Percentiles rank a stretch among this genome's conserved stretches.
phyloP scores from a whole-genome alignment of 2,888 invertebrate genomes.

The Epinotia ramella region DNA sequence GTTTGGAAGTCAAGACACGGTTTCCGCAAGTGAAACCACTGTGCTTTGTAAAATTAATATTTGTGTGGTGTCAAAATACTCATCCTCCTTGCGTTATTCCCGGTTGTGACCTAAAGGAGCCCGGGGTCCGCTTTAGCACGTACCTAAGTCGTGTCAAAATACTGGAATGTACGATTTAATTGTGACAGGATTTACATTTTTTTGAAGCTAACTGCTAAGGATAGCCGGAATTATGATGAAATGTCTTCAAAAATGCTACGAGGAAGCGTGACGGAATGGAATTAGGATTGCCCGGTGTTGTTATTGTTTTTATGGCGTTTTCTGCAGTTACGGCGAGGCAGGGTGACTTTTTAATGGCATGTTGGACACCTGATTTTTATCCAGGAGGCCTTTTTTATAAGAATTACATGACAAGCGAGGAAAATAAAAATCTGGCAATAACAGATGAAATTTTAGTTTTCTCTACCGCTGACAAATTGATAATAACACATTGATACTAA shows the following conservation, averaged over 20 bases:
- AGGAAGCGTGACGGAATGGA: constrained; percentile 29
- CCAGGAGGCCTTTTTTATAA: background rate
- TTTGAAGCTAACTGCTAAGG: constrained; percentile 42
- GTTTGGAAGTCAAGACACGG: too few species aligned
- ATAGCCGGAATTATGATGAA: constrained; percentile 43
- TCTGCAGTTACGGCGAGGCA: constrained; percentile 14
- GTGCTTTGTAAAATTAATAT: too few species aligned
- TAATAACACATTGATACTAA: too few species aligned
- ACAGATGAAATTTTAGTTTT: too few species aligned
- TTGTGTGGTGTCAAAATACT: too few species aligned
- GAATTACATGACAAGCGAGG: background rate
- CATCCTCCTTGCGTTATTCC: too few species aligned
- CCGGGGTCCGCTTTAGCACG: too few species aligned
- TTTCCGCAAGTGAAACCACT: too few species aligned
- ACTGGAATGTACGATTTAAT: constrained; percentile 9
- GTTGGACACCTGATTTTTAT: constrained; percentile 23
- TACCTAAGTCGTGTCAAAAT: background rate
- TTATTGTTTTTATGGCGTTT: constrained; percentile 19
- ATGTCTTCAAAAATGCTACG: constrained; percentile 40
- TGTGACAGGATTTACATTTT: constrained; percentile 40
- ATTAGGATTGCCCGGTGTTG: constrained; percentile 22
- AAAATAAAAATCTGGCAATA: too few species aligned
- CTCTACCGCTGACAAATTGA: too few species aligned
- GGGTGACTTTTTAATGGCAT: constrained; percentile 18
- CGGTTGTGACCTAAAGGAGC: too few species aligned